phyloP scores from a whole-genome alignment of 2,888 invertebrate genomes.

The Tyria jacobaeae region DNA sequence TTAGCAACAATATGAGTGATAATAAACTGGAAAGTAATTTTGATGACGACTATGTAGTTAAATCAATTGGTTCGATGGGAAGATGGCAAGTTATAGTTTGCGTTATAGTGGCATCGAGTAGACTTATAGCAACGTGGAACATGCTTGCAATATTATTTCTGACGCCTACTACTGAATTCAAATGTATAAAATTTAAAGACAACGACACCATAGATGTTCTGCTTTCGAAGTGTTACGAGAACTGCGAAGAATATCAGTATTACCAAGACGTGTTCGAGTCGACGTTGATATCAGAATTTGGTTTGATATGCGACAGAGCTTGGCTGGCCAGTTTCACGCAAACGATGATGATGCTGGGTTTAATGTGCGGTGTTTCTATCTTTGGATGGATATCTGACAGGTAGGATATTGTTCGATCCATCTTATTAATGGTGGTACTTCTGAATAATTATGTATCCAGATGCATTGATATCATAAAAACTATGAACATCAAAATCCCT shows the following conservation, averaged over 20 bases:
- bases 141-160: constrained; percentile 60
- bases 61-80: constrained; percentile 66
- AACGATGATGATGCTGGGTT: constrained; percentile 63
- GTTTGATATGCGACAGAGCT: constrained; percentile 60
- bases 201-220: constrained; percentile 42
- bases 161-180: constrained; percentile 61
- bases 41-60: constrained; percentile 65
- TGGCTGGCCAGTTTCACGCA: constrained; percentile 70
- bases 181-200: constrained; percentile 53
- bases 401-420: constrained; percentile 66
- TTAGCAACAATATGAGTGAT: constrained; percentile 18
- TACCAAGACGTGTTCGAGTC: constrained; percentile 52
- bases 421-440: no score
- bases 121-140: constrained; percentile 61
- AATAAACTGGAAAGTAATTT: constrained; percentile 20
- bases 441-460: no score
- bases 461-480: no score
- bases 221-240: constrained; percentile 63
- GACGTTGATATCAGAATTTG: constrained; percentile 61
- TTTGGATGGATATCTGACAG: constrained; percentile 73
- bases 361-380: constrained; percentile 58
- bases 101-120: constrained; percentile 41
- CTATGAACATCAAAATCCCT: no score
- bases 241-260: constrained; percentile 61
- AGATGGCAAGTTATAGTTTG: constrained; percentile 59